Conservation (phyloP, 2,888 invertebrate genomes). For the Calameuta filiformis region DNA sequence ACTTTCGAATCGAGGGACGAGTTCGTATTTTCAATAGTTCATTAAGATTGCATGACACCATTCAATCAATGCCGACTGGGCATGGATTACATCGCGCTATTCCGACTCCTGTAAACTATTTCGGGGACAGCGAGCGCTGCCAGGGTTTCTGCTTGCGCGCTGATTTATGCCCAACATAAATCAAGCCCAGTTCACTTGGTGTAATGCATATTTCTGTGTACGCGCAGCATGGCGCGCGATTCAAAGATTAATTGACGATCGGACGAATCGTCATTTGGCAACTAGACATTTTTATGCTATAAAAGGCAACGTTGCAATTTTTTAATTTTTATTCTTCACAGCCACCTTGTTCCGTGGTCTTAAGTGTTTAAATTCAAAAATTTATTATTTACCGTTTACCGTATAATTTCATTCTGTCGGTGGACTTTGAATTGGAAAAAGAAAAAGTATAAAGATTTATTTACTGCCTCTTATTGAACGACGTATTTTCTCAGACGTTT, state of each 20-base stretch:
- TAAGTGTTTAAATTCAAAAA: not conserved
- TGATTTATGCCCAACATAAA: slow-evolving; percentile 53
- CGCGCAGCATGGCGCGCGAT: slow-evolving; percentile 9
- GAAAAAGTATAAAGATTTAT: not conserved
- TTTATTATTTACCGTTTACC: not conserved
- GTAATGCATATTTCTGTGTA: slow-evolving; percentile 48
- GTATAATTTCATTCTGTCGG: not conserved
- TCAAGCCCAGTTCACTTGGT: slow-evolving; percentile 45
- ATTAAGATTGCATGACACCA: slow-evolving; percentile 38
- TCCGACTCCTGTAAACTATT: slow-evolving; percentile 51
- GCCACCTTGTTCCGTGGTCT: not conserved
- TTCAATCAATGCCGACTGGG: slow-evolving; percentile 40
- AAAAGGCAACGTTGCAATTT: not conserved
- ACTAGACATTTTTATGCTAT: not conserved
- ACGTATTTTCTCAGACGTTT: not conserved
- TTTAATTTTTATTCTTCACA: not conserved
- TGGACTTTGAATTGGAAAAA: not conserved
- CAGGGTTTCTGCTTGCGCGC: slow-evolving; percentile 40
- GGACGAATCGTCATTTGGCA: not conserved
- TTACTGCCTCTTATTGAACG: not conserved
- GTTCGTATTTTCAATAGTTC: slow-evolving; percentile 20
- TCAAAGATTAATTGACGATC: not conserved
- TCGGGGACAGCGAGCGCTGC: slow-evolving; percentile 47
- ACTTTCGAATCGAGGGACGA: not conserved
- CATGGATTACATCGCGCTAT: slow-evolving; percentile 31